Percentiles rank a stretch among this genome's conserved stretches.
Conservation (phyloP, 1,140 invertebrate species). For the Rhysida immarginata region DNA sequence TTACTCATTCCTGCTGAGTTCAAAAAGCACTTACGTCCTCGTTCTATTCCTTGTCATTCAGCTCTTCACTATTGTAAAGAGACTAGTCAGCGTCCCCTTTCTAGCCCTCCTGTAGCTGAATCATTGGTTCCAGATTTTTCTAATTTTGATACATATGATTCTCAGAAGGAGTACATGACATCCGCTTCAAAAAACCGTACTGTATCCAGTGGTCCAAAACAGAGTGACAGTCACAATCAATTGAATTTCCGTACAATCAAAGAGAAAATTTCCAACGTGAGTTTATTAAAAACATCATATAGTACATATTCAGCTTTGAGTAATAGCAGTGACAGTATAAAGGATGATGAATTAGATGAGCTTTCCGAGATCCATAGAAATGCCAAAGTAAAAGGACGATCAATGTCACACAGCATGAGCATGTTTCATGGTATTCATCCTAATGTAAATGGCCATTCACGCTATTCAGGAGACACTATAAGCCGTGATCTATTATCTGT, state of each 20-base stretch:
- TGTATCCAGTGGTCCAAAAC: neutral
- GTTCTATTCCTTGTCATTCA: conserved; percentile 2
- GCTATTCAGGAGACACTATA: conserved; percentile 43
- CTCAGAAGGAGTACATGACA: no score
- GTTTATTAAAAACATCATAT: neutral
- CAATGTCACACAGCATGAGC: conserved; percentile 45
- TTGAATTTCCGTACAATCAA: conserved; percentile 1
- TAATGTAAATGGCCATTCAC: conserved; percentile 44
- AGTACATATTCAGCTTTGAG: conserved; percentile 7
- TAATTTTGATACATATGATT: neutral
- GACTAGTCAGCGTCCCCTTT: neutral
- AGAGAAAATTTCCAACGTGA: conserved; percentile 8
- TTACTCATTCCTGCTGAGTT: neutral
- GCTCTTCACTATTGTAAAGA: neutral
- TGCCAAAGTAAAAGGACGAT: conserved; percentile 21
- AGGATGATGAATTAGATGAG: conserved; percentile 13
- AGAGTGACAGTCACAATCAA: conserved; percentile 6
- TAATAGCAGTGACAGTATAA: conserved; percentile 8
- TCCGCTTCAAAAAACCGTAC: no score
- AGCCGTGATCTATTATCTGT: conserved; percentile 55
- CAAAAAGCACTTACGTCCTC: neutral
- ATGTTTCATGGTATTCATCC: conserved; percentile 55
- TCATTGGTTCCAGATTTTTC: neutral
- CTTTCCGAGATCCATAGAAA: conserved; percentile 17
- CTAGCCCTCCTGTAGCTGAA: neutral